These are phyloP conservation scores for Xenops minutus DNA, from an alignment of 2,797 vertebrate genomes.

Conservation along the genomic window DNA sequence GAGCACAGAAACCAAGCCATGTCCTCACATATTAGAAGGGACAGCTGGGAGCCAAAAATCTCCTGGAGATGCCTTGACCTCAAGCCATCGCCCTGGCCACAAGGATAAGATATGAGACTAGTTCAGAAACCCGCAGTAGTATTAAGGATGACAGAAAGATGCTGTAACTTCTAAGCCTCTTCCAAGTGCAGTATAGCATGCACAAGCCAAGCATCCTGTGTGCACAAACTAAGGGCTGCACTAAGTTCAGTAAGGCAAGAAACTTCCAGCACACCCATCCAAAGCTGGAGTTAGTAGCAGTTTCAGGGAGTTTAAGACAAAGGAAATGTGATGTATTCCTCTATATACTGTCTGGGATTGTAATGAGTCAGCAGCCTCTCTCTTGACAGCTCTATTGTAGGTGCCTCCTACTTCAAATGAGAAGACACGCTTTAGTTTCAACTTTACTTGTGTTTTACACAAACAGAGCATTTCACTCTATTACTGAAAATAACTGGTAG, in stretches of 20 bases:
- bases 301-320: background rate
- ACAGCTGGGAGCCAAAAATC: background rate
- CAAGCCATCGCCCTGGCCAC: background rate
- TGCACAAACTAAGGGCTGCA: background rate
- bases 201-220: background rate
- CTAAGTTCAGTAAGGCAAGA: background rate
- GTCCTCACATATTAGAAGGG: background rate
- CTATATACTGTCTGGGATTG: background rate
- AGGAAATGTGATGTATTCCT: background rate
- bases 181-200: background rate
- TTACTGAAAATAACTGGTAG: background rate
- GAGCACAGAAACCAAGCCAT: background rate
- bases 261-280: background rate
- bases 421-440: background rate
- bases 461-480: background rate
- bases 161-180: background rate
- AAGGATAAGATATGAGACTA: background rate
- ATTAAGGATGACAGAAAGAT: background rate
- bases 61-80: background rate
- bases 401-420: background rate
- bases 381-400: background rate
- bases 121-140: background rate
- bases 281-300: background rate
- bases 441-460: background rate
- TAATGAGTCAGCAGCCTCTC: background rate